Percentiles rank a stretch among this genome's conserved stretches.
Evolutionary conservation across 1,140 invertebrate species (phyloP).

Genomic region (Mya arenaria): DNA sequence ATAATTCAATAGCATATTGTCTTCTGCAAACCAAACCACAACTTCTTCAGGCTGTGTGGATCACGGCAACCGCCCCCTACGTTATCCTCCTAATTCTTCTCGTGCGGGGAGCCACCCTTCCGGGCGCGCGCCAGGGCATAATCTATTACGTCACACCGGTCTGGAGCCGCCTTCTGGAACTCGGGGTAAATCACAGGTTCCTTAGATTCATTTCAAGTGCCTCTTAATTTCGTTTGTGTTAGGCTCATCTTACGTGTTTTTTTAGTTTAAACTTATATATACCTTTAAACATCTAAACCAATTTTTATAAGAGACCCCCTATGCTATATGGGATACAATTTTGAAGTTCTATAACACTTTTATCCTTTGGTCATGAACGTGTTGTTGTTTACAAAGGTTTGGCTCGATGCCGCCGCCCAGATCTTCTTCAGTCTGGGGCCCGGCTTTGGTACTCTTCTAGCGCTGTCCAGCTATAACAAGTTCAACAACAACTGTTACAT

Average conservation of each 20-base stretch:
- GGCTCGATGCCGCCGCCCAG: conserved; percentile 85
- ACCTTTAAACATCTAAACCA: too few relatives aligned
- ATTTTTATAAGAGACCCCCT: too few relatives aligned
- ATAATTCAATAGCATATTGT: too few relatives aligned
- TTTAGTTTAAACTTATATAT: too few relatives aligned
- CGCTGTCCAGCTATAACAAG: conserved; percentile 83
- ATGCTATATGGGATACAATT: too few relatives aligned
- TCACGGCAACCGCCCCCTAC: conserved; percentile 98
- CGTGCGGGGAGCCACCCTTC: conserved; percentile 94
- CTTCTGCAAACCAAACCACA: too few relatives aligned
- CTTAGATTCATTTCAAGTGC: too few relatives aligned
- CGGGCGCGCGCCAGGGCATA: conserved; percentile 95
- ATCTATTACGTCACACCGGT: conserved; percentile 95
- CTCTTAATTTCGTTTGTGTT: too few relatives aligned
- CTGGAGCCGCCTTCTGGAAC: conserved; percentile 84
- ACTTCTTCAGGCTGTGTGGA: conserved; percentile 93
- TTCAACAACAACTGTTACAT: conserved; percentile 85
- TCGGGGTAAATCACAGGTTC: conserved; percentile 48
- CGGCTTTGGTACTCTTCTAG: conserved; percentile 83
- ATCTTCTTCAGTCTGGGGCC: conserved; percentile 84
- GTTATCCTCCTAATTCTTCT: conserved; percentile 94
- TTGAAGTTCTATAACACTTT: too few relatives aligned
- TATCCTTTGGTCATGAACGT: background rate
- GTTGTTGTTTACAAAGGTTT: conserved; percentile 75
- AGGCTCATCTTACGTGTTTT: too few relatives aligned